Conservation (phyloP, 2,888 invertebrate genomes). For the Pachliopta kotzebuea region DNA sequence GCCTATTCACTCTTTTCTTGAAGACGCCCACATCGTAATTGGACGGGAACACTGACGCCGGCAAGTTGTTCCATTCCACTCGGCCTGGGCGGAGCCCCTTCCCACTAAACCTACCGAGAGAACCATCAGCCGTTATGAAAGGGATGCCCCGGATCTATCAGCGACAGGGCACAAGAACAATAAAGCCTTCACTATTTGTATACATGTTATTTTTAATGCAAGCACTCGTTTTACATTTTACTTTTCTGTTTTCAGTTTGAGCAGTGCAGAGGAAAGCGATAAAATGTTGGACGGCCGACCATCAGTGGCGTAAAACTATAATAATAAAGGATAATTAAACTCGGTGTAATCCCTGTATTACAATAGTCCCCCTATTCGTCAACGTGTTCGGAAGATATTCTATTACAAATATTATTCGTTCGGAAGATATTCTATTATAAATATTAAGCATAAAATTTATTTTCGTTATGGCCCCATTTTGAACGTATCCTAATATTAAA, state of each 20-base stretch:
- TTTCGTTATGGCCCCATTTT: slow-evolving; percentile 26
- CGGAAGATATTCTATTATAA: slow-evolving; percentile 27
- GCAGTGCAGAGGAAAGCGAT: slow-evolving; percentile 87
- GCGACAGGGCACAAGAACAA: too few species aligned
- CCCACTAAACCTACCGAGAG: too few species aligned
- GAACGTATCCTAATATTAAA: slow-evolving; percentile 21
- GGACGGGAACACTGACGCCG: too few species aligned
- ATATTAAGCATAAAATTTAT: slow-evolving; percentile 28
- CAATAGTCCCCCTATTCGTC: slow-evolving; percentile 45
- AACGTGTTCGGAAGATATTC: slow-evolving; percentile 29
- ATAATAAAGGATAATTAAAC: slow-evolving; percentile 36
- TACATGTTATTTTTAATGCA: too few species aligned
- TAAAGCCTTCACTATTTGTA: too few species aligned
- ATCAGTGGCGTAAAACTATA: slow-evolving; percentile 79
- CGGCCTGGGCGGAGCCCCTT: too few species aligned
- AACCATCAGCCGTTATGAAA: too few species aligned
- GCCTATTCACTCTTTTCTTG: too few species aligned
- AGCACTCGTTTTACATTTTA: slow-evolving; percentile 16
- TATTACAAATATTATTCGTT: slow-evolving; percentile 26
- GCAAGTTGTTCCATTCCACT: too few species aligned
- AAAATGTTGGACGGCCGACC: slow-evolving; percentile 88
- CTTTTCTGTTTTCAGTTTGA: slow-evolving; percentile 71
- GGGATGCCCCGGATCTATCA: too few species aligned
- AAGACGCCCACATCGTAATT: too few species aligned
- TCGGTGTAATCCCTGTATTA: slow-evolving; percentile 47